Percentiles rank a stretch among this genome's conserved stretches.
Evolutionary conservation across 2,888 invertebrate genomes (phyloP).

Genomic region (Muschampia staudingeri): DNA sequence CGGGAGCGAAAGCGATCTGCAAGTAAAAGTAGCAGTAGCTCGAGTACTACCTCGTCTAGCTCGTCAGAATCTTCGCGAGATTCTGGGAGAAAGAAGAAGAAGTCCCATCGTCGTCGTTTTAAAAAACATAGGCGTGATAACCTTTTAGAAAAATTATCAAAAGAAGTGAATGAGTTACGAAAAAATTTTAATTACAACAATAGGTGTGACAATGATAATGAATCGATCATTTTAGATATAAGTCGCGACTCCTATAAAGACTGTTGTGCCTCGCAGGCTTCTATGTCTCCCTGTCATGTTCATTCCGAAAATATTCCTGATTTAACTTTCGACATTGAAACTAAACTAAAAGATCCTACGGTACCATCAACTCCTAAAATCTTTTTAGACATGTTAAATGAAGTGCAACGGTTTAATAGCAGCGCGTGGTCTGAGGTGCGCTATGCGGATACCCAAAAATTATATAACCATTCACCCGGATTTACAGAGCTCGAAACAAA

Average conservation of each 20-base stretch:
- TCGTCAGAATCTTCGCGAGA: not conserved
- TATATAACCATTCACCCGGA: not conserved
- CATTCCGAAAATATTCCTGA: not conserved
- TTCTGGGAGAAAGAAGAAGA: not conserved
- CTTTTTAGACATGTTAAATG: conserved; percentile 11
- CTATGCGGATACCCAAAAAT: not conserved
- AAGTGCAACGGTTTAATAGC: conserved; percentile 6
- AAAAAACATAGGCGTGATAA: not conserved
- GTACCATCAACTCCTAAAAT: not conserved
- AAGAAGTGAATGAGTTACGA: not conserved
- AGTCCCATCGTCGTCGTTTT: not conserved
- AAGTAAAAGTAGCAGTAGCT: not conserved
- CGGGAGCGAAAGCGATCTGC: too few species aligned
- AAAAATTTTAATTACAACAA: not conserved
- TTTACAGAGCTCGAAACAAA: not conserved
- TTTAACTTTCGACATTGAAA: not conserved
- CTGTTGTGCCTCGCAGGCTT: not conserved
- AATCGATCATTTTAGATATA: not conserved
- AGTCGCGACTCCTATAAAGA: not conserved
- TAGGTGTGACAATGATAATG: not conserved
- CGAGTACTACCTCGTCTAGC: not conserved
- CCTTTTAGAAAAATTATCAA: not conserved
- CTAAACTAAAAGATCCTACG: conserved; percentile 14
- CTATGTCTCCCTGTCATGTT: not conserved
- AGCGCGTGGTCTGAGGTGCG: not conserved